Evolutionary conservation across 2,797 vertebrate genomes (phyloP).

Genomic region (Steatocranus sp.): DNA sequence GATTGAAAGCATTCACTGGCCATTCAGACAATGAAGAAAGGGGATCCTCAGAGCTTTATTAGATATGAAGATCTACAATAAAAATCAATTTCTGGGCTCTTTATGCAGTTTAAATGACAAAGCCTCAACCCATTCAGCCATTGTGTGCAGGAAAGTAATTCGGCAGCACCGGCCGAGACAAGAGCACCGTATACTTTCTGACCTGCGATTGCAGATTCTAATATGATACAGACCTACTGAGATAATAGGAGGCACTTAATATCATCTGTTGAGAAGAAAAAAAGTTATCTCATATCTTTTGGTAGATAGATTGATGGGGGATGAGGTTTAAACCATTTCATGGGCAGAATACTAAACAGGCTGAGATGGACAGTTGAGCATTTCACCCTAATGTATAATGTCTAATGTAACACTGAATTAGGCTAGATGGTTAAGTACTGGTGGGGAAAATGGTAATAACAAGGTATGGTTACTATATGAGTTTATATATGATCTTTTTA

Average conservation of each 20-base stretch:
- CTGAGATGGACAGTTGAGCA: conserved; percentile 58
- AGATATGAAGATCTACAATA: conserved; percentile 99
- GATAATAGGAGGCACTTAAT: conserved; percentile 99
- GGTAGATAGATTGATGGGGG: conserved; percentile 68
- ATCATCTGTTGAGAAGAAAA: conserved; percentile 85
- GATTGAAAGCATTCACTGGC: conserved; percentile 99
- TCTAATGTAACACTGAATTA: background rate
- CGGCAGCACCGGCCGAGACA: conserved; percentile 90
- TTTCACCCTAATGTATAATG: conserved; percentile 22
- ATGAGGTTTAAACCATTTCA: conserved; percentile 90
- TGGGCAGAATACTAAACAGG: conserved; percentile 91
- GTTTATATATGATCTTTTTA: background rate
- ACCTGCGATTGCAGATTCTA: conserved; percentile 98
- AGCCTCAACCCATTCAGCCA: conserved; percentile 96
- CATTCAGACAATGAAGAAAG: conserved; percentile 99
- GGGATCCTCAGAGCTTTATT: conserved; percentile 99
- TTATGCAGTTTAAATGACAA: conserved; percentile 99
- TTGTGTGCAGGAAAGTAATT: conserved; percentile 99
- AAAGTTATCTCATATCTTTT: conserved; percentile 99
- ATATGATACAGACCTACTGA: conserved; percentile 99
- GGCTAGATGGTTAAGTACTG: background rate
- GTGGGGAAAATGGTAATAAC: background rate
- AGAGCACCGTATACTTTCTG: conserved; percentile 89
- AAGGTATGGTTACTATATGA: background rate
- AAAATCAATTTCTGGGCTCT: conserved; percentile 99